A percentile compares a stretch with the other conserved stretches of the same genome.
These are phyloP conservation scores for Capitella teleta DNA, from an alignment of 1,140 invertebrate species.

Conservation along the genomic window DNA sequence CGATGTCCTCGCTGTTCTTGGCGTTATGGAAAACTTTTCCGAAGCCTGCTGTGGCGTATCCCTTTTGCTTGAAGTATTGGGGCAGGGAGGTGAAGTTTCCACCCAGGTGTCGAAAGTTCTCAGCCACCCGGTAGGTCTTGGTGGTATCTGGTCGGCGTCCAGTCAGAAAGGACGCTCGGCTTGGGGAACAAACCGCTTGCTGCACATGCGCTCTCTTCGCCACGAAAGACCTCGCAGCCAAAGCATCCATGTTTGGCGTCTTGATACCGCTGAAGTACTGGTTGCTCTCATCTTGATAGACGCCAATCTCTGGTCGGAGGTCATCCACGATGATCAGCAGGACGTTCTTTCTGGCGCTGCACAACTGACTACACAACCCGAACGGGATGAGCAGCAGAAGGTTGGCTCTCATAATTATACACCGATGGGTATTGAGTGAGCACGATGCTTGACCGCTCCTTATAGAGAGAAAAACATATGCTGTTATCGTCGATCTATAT, in stretches of 20 bases:
- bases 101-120: constrained; percentile 7
- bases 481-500: too few species aligned
- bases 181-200: constrained; percentile 67
- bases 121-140: background rate
- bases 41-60: constrained; percentile 8
- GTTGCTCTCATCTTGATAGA: constrained; percentile 55
- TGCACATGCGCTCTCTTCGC: constrained; percentile 59
- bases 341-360: constrained; percentile 52
- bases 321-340: constrained; percentile 72
- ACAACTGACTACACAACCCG: too few species aligned
- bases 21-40: constrained; percentile 11
- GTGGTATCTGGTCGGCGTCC: constrained; percentile 18
- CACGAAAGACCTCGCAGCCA: constrained; percentile 51
- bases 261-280: constrained; percentile 22
- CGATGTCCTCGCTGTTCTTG: background rate
- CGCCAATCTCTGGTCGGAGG: constrained; percentile 57
- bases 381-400: too few species aligned
- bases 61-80: constrained; percentile 10
- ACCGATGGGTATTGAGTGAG: too few species aligned
- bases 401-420: too few species aligned
- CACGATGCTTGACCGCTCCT: too few species aligned
- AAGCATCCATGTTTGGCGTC: constrained; percentile 64
- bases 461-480: too few species aligned
- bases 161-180: background rate
- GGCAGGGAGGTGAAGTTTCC: constrained; percentile 8